Conservation (phyloP, 1,140 invertebrate species). For the Globodera ellingtonae region DNA sequence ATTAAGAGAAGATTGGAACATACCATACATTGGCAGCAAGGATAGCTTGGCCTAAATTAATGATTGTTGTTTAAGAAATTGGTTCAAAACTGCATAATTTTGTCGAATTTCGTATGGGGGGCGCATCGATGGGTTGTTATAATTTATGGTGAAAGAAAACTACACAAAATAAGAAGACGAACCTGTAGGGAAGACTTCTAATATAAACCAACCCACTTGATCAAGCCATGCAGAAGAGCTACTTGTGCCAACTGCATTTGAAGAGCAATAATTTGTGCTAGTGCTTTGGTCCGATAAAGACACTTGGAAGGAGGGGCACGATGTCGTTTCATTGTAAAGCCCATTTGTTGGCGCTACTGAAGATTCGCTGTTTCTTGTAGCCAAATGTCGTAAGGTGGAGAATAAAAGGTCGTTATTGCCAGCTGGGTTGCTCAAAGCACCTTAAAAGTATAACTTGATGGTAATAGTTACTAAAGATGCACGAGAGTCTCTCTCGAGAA, state of each 20-base stretch:
- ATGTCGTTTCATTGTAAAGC: neutral
- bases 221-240: conserved; percentile 29
- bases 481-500: too few relatives aligned
- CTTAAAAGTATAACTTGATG: neutral
- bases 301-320: neutral
- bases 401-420: conserved; percentile 13
- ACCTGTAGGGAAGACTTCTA: too few relatives aligned
- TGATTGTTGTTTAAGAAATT: too few relatives aligned
- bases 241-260: neutral
- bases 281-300: neutral
- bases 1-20: conserved; percentile 20
- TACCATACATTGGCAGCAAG: conserved; percentile 31
- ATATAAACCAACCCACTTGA: conserved; percentile 12
- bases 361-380: conserved; percentile 7
- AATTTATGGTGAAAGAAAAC: too few relatives aligned
- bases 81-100: too few relatives aligned
- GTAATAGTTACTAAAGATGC: too few relatives aligned
- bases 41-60: conserved; percentile 25
- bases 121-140: too few relatives aligned
- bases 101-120: too few relatives aligned
- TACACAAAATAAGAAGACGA: too few relatives aligned
- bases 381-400: conserved; percentile 25
- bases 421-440: neutral
- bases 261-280: neutral
- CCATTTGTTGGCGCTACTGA: conserved; percentile 1